Evolutionary conservation across 2,888 invertebrate genomes (phyloP), one percentile per base, ranked within the genome.

Genomic region (Xestoiulus laeticollis): DNA sequence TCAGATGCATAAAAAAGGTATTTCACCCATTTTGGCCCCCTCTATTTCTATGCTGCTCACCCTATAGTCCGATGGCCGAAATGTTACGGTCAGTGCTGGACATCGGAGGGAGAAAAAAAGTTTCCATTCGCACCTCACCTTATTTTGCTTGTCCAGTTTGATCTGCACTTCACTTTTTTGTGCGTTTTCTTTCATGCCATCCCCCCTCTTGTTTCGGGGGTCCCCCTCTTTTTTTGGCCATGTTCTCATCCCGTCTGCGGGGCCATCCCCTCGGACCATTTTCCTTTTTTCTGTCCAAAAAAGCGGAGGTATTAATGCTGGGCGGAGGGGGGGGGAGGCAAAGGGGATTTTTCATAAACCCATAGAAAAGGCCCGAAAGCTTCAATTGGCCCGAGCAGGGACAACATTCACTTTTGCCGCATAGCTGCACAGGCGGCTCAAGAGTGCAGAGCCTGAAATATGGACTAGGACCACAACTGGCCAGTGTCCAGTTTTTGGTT

Each of bases 401-500:
- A 22, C 68, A 22, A 68, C 26, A 68, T 68, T 68, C 68, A 68
- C 68, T 68, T 68, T 68, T 68, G 68, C 68, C 68, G 68, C 68
- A n/a, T 68, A 12, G 68, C 68, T 68, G 68, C 68, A 26, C 68
- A 26, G 22, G 68, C 68, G 68, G 68, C 68, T 68, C 68, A n/a
- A 6, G 22, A 59, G n/a, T 8, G 59, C 59, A 59, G 68, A 68
- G 68, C 68, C 68, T 68, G 68, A 68, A 68, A 84, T 84, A 33
- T 84, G 84, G 19, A 84, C 43, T 84, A 43, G 84, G 84, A 38
- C 43, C 84, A n/a, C 22, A 30, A 83, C 83, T 83, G 83, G 32
- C 83, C 83, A 83, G 14, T 84, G 84, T 84, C 84, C 84, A 84
- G 84, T 84, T 84, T 82, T 84, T 84, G 22, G 84, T 84, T 84